phyloP scores from a whole-genome alignment of 2,888 invertebrate species.

The Hypomecis punctinalis region DNA sequence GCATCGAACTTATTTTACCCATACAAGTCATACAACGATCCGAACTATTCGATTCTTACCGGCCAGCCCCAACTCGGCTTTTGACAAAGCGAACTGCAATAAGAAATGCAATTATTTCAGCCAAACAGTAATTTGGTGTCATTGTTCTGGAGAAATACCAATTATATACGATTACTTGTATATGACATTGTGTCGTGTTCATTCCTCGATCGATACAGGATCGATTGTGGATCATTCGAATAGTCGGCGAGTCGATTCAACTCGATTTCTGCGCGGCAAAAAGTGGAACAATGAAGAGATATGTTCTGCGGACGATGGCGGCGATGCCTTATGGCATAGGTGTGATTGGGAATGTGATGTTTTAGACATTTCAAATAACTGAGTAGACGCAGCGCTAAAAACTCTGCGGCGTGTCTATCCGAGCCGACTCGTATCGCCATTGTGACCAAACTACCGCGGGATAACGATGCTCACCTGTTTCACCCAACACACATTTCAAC shows the following conservation, averaged over 20 bases:
- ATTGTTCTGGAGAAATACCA: slow-evolving; percentile 84
- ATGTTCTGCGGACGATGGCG: slow-evolving; percentile 47
- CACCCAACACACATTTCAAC: too few relatives aligned
- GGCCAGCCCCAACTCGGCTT: slow-evolving; percentile 66
- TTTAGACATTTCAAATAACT: slow-evolving; percentile 14
- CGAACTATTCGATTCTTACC: slow-evolving; percentile 58
- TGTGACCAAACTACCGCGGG: too few relatives aligned
- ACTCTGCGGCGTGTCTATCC: too few relatives aligned
- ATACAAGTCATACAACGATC: slow-evolving; percentile 29
- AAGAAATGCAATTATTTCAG: slow-evolving; percentile 80
- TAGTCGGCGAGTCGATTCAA: slow-evolving; percentile 59
- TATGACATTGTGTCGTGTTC: slow-evolving; percentile 77
- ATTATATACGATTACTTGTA: slow-evolving; percentile 84
- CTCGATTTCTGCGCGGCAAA: slow-evolving; percentile 56
- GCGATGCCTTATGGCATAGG: slow-evolving; percentile 30
- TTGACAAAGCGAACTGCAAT: slow-evolving; percentile 73
- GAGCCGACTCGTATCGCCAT: too few relatives aligned
- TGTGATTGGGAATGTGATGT: slow-evolving; percentile 33
- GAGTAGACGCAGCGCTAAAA: too few relatives aligned
- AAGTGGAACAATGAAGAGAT: slow-evolving; percentile 74
- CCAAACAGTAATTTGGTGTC: slow-evolving; percentile 80
- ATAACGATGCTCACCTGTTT: too few relatives aligned
- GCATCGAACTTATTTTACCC: slow-evolving; percentile 26
- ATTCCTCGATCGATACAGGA: slow-evolving; percentile 78
- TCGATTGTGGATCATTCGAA: slow-evolving; percentile 73